These are phyloP conservation scores for Clitarchus hookeri DNA, from an alignment of 2,888 invertebrate species.

Conservation along the genomic window DNA sequence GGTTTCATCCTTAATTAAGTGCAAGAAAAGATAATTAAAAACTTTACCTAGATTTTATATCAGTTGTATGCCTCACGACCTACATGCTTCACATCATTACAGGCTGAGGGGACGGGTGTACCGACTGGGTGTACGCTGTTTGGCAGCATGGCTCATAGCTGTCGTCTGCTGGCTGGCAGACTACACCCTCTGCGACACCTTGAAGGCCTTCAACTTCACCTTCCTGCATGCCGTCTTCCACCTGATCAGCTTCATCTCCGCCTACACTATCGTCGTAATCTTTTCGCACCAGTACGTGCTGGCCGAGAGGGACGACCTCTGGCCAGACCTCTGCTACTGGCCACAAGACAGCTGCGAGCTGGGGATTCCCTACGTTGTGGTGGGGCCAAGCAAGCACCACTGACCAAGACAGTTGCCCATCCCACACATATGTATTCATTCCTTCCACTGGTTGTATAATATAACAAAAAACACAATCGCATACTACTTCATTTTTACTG, in stretches of 20 bases:
- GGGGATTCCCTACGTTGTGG: conserved; percentile 71
- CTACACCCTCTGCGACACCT: conserved; percentile 76
- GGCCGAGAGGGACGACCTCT: conserved; percentile 71
- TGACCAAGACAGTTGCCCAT: neutral
- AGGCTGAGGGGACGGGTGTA: conserved; percentile 59
- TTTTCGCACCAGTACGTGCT: conserved; percentile 78
- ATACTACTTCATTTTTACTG: too few species aligned
- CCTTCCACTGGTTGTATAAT: too few species aligned
- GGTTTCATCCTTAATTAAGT: too few species aligned
- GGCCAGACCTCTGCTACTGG: conserved; percentile 74
- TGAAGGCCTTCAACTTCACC: conserved; percentile 78
- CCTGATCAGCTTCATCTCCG: conserved; percentile 76
- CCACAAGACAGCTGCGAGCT: conserved; percentile 76
- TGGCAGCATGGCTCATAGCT: conserved; percentile 69
- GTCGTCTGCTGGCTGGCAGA: conserved; percentile 79
- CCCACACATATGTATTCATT: too few species aligned
- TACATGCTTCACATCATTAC: conserved; percentile 43
- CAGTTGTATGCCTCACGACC: too few species aligned
- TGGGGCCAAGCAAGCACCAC: neutral
- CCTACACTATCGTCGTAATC: conserved; percentile 76
- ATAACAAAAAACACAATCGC: too few species aligned
- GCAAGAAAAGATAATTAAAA: too few species aligned
- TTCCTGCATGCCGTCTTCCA: conserved; percentile 86
- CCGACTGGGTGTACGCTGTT: conserved; percentile 71
- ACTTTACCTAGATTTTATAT: too few species aligned